These are phyloP conservation scores for Spongilla lacustris DNA, from an alignment of 37 sponge, comb jelly and placozoan species.

Conservation along the genomic window DNA sequence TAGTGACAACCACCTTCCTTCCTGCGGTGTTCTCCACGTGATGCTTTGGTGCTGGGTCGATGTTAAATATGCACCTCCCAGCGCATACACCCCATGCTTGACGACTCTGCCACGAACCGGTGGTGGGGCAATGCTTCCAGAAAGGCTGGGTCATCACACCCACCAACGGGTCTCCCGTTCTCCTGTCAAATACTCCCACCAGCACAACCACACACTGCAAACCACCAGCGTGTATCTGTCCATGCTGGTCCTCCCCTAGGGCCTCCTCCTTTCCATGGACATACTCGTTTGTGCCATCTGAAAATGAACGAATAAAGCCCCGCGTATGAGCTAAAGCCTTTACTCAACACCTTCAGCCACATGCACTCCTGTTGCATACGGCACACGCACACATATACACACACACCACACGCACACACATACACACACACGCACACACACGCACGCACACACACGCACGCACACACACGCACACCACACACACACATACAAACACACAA, in stretches of 20 bases:
- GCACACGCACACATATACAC: too few relatives aligned
- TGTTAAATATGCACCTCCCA: neutral
- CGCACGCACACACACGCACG: too few relatives aligned
- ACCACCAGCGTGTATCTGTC: neutral
- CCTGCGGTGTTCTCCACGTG: too few relatives aligned
- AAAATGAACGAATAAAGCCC: neutral
- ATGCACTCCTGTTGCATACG: too few relatives aligned
- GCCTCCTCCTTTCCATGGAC: slow-evolving; percentile 8
- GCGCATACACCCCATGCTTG: slow-evolving; percentile 46
- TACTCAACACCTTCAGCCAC: too few relatives aligned
- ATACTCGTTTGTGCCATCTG: slow-evolving; percentile 58
- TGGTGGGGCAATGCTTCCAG: neutral
- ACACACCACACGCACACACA: too few relatives aligned
- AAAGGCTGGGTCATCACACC: slow-evolving; percentile 76
- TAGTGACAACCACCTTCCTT: slow-evolving; percentile 5
- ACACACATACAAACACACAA: too few relatives aligned
- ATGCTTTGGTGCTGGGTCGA: too few relatives aligned
- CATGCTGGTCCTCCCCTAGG: too few relatives aligned
- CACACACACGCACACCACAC: too few relatives aligned
- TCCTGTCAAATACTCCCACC: slow-evolving; percentile 43
- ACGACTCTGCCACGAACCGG: slow-evolving; percentile 32
- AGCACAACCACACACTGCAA: slow-evolving; percentile 51
- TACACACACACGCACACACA: too few relatives aligned
- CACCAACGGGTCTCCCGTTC: slow-evolving; percentile 26
- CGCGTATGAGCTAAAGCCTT: neutral